Conservation (phyloP, 2,888 invertebrate species). For the Polydrusus pterygomalis region DNA sequence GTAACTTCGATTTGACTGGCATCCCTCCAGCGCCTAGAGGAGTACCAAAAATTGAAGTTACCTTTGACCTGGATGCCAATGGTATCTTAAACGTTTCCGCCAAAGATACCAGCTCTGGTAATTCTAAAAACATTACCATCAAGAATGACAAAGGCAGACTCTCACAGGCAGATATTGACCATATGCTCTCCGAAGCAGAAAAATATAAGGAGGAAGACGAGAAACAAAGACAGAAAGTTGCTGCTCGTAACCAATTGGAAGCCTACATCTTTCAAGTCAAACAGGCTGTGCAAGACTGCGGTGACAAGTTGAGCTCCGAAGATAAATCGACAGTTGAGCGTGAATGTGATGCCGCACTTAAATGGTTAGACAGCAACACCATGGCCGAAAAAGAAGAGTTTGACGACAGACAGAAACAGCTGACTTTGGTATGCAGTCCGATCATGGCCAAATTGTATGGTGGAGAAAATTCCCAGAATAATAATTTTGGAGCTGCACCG, state of each 20-base stretch:
- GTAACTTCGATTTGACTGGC: constrained; percentile 80
- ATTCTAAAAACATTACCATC: constrained; percentile 84
- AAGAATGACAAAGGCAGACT: constrained; percentile 74
- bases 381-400: constrained; percentile 74
- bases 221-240: constrained; percentile 79
- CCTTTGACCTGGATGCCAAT: constrained; percentile 83
- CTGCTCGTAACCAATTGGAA: constrained; percentile 83
- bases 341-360: constrained; percentile 76
- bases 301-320: constrained; percentile 76
- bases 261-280: constrained; percentile 81
- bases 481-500: constrained; percentile 13
- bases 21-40: constrained; percentile 82
- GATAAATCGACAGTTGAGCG: constrained; percentile 77
- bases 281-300: constrained; percentile 79
- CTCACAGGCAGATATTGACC: constrained; percentile 48
- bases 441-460: constrained; percentile 77
- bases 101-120: constrained; percentile 78
- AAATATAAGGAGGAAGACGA: constrained; percentile 73
- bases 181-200: background rate
- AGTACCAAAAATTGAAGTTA: constrained; percentile 81
- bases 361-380: constrained; percentile 81
- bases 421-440: constrained; percentile 72
- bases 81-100: constrained; percentile 79
- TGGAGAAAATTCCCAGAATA: constrained; percentile 58
- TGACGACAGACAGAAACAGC: constrained; percentile 72